A percentile compares a stretch with the other conserved stretches of the same genome.
Conservation (phyloP, 2,888 invertebrate species). For the Amphimallon solstitiale region DNA sequence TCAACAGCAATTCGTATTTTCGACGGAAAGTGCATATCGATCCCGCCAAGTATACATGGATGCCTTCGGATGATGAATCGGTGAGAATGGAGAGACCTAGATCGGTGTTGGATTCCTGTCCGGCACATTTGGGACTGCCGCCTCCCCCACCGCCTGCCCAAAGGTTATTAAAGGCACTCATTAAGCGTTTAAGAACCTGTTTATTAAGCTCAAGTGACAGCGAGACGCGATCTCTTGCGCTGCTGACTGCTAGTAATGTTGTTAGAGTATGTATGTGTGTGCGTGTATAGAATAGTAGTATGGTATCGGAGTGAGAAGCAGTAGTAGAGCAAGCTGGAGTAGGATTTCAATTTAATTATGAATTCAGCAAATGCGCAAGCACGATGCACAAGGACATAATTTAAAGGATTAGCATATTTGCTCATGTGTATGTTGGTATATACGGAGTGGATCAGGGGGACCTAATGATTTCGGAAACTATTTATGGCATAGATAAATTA, state of each 20-base stretch:
- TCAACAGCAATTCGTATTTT: constrained; percentile 81
- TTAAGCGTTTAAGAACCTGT: constrained; percentile 10
- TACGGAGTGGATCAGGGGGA: too few relatives aligned
- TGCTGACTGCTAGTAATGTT: neutral
- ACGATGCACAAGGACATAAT: too few relatives aligned
- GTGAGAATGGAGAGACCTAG: constrained; percentile 77
- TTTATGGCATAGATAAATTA: too few relatives aligned
- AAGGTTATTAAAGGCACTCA: constrained; percentile 35
- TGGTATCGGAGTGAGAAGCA: too few relatives aligned
- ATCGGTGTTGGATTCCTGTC: constrained; percentile 58
- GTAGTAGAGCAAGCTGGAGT: too few relatives aligned
- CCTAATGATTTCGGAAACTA: too few relatives aligned
- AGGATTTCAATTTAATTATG: too few relatives aligned
- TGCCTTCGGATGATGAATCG: constrained; percentile 79
- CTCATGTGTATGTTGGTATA: neutral
- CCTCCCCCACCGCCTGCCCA: constrained; percentile 46
- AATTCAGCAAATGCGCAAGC: too few relatives aligned
- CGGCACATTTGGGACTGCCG: constrained; percentile 45
- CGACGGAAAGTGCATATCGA: constrained; percentile 81
- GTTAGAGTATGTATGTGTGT: too few relatives aligned
- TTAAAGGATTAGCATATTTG: neutral
- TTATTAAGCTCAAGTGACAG: constrained; percentile 3
- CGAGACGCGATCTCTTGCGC: neutral
- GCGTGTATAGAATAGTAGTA: too few relatives aligned
- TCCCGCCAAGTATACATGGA: constrained; percentile 81